phyloP scores from a whole-genome alignment of 2,888 invertebrate species.

The Pseudoips prasinana region DNA sequence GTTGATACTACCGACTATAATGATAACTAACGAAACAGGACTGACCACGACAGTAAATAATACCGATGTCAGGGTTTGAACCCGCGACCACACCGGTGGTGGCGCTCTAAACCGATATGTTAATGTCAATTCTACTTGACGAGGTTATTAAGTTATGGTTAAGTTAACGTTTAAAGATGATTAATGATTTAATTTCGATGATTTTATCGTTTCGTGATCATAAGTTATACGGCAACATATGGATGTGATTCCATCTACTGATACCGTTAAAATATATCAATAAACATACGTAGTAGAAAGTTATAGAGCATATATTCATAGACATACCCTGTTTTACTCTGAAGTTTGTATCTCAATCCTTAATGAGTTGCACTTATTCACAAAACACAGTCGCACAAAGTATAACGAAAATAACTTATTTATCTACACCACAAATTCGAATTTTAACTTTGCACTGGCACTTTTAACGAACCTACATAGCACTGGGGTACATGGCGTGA shows the following conservation, averaged over 20 bases:
- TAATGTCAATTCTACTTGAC: no score
- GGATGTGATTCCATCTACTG: conserved; percentile 27
- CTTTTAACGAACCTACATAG: conserved; percentile 72
- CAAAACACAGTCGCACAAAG: conserved; percentile 51
- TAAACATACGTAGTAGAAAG: conserved; percentile 35
- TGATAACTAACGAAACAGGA: conserved; percentile 14
- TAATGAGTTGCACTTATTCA: conserved; percentile 52
- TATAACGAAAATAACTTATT: conserved; percentile 53
- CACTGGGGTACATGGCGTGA: conserved; percentile 70
- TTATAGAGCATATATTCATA: conserved; percentile 21
- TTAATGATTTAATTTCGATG: no score
- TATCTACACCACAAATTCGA: conserved; percentile 66
- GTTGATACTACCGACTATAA: no score
- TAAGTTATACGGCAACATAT: no score
- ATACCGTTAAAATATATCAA: conserved; percentile 40
- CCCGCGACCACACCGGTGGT: conserved; percentile 17
- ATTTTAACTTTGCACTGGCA: conserved; percentile 71
- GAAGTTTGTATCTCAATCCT: conserved; percentile 64
- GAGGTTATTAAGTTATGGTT: no score
- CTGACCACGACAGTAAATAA: conserved; percentile 23
- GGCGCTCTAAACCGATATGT: no score
- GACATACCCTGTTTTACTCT: conserved; percentile 68
- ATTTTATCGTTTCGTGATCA: no score
- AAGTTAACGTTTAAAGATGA: no score
- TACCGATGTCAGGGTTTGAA: conserved; percentile 38